Evolutionary conservation across 2,797 vertebrate species (phyloP), one percentile per base, ranked within the genome.

Genomic region (Sus cebifrons): DNA sequence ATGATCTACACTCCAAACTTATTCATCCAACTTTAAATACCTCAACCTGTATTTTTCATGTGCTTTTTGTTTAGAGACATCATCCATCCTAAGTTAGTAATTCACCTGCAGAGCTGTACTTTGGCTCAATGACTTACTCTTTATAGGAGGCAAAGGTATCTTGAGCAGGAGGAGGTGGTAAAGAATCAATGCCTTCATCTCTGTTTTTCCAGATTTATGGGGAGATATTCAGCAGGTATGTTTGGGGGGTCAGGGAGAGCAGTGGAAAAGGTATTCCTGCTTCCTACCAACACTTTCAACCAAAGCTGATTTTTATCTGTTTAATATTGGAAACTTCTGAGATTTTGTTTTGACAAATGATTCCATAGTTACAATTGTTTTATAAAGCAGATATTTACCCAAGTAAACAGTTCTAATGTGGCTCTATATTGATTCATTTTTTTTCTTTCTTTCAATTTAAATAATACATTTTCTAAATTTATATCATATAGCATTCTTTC

Each of bases 321-420:
- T 32, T n/a, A 68, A 49, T 20, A 68, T 18, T 67, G 23, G 29
- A 20, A 87, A 78, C 32, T 32, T 82, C 56, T 54, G 44, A 97
- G 27, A 54, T 27, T 71, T n/a, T 52, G 23, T 75, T 89, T 89
- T 87, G 74, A 84, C 21, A 49, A n/a, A 62, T 27, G 15, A 20
- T 77, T 83, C 79, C n/a, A 73, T 89, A 83, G 74, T 49, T 78
- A 32, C 4, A 52, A 18, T 70, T 15, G 20, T 83, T 93, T 90
- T 90, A 78, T 65, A 73, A 94, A 90, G 68, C 15, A 84, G 60
- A 36, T 3, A 25, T 84, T 77, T 58, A 18, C 17, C 29, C n/a
- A 60, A 81, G 68, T 64, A 77, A 86, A 18, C 6, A 90, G 49
- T 12, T 56, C 27, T 86, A 81, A 67, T 78, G 74, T 68, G 64